Evolutionary conservation across 1,140 invertebrate species (phyloP), one percentile per base, ranked within the genome.

Genomic region (Procambarus virginalis): DNA sequence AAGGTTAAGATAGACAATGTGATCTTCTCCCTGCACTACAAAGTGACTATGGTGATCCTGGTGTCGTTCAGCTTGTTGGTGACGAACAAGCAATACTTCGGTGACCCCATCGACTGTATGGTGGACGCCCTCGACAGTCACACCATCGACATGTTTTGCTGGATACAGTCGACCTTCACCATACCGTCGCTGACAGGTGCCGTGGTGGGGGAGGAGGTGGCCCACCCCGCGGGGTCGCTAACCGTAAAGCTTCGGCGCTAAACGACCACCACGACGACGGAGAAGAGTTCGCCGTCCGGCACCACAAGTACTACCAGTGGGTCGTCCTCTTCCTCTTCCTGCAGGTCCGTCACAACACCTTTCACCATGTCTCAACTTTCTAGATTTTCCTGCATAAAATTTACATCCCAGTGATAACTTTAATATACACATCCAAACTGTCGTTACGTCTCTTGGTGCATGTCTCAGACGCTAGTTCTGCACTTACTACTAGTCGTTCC

Each of bases 221-320:
- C 93, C 86, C 96, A 97, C 94, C 95, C 96, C 49, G 93, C 49
- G 93, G 93, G 58, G 96, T 97, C 49, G 86, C 78, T 8, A 83
- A 60, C 22, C 22, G 70, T 22, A 45, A 17, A 5, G n/a, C 12
- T 17, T n/a, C 58, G 10, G 17, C n/a, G 34, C 60, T 17, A 64
- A 73, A 73, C 4, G 9, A 34, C 48, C 9, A 45, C 49, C 34
- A 14, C 14, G 70, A 14, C 2, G 82, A 9, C 12, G 96, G 92
- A 46, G 92, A 60, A 91, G 84, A 91, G 75, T 96, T 97, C 92
- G 95, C 97, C 92, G 95, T 97, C 45, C 97, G 97, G 93, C 97
- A 97, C 93, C 97, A 98, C 94, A 97, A 98, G 93, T 99, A 99
- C 94, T 99, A 99, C 94, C 98, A 99, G 95, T 99, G 98, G 98